Conservation (phyloP, 2,797 vertebrate genomes). For the Chloroceryle amazona region DNA sequence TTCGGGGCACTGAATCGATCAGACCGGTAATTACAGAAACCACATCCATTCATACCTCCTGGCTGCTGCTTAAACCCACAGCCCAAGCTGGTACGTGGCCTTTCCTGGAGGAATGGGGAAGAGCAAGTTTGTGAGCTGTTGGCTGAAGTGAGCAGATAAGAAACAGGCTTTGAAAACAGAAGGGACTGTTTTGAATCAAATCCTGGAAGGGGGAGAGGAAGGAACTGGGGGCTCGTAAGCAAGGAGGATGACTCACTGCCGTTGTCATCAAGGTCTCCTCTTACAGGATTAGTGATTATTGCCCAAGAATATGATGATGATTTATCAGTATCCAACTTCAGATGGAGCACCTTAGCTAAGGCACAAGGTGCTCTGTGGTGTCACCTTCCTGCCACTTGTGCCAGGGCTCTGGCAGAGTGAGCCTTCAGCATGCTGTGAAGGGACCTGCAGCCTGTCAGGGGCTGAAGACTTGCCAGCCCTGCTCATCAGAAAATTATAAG, state of each 20-base stretch:
- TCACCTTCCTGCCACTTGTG: neutral
- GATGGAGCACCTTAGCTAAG: neutral
- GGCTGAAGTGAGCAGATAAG: neutral
- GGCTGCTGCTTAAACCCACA: neutral
- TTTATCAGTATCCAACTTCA: neutral
- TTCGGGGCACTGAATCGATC: neutral
- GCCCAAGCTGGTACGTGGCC: neutral
- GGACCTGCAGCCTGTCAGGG: neutral
- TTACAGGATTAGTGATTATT: neutral
- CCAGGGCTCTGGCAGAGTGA: rapidly evolving
- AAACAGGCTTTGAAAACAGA: constrained; percentile 8
- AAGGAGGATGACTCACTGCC: neutral
- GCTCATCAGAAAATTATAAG: rapidly evolving
- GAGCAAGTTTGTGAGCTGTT: neutral
- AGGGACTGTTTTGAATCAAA: neutral
- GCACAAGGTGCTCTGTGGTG: neutral
- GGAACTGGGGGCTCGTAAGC: rapidly evolving
- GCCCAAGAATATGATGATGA: neutral
- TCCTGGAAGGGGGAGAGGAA: neutral
- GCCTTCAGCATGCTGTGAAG: rapidly evolving
- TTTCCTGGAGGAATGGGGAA: neutral
- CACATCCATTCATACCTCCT: neutral
- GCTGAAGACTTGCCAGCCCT: neutral
- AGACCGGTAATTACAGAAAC: neutral
- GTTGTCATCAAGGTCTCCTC: neutral